Evolutionary conservation across 1,140 invertebrate species (phyloP), one percentile per base, ranked within the genome.

Genomic region (Vanessa atalanta): DNA sequence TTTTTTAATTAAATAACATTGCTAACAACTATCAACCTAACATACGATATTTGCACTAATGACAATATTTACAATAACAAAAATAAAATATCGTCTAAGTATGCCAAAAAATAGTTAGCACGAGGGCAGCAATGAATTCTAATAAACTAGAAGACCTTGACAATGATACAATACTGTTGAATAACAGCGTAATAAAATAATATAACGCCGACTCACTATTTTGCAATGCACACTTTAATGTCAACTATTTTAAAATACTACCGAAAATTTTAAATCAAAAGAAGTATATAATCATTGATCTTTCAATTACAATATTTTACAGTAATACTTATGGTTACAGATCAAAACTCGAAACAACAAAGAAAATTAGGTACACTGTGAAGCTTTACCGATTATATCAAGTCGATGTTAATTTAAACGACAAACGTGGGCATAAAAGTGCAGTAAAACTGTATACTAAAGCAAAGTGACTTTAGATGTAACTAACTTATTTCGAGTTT

Each of bases 81-180:
- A 73, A 73, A 61, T 63, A 80, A 82, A 83, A 70, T 73, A 82
- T 66, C 71, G 69, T 80, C 84, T 88, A 88, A 86, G 84, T 84
- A 89, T 88, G 83, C 86, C 72, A 82, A 86, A 84, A 80, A 83
- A 83, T 82, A 82, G 77, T 83, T 82, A 79, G 80, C 80, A 79
- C 79, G 86, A 87, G 85, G 83, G 85, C 85, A 84, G 85, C 82
- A 84, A 86, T 88, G 86, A 89, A 89, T 89, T 89, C 80, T 82
- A 87, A 91, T 88, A 84, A 86, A 88, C 74, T 78, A 80, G 86
- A 87, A 89, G 88, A 75, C 87, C 88, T 91, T 91, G 89, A 85
- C 84, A 91, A 82, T 90, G 86, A 89, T 86, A 87, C 83, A 85
- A 86, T 84, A 83, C 76, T 82, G 75, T 85, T 79, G 78, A 75